Evolutionary conservation across 2,888 invertebrate species (phyloP), one percentile per base, ranked within the genome.

Genomic region (Mythimna lalbum): DNA sequence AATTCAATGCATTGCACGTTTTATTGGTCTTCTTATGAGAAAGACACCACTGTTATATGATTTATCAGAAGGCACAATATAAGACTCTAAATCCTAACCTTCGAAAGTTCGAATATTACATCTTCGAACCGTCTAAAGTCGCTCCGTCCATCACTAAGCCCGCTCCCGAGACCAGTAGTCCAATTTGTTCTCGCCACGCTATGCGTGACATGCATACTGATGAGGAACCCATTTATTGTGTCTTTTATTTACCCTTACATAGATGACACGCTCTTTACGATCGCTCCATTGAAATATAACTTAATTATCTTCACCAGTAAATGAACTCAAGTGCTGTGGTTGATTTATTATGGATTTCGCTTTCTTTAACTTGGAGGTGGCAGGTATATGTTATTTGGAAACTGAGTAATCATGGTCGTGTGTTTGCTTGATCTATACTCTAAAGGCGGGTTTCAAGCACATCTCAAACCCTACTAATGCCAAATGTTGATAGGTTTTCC

Each of bases 121-220:
- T 19, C 21, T 50, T 21, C 10, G 12, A 52, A 52, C 23, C 14
- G 27, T 55, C 4, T 63, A 23, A 39, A 62, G 31, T 50, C 69
- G 69, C 76, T 72, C 33, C 60, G 50, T 36, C 66, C 23, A 36
- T 68, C 60, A 83, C 69, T 27, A 21, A 66, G 62, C 3, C 17
- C 52, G 9, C 57, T 55, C 17, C 76, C 71, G 43, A 50, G 23
- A 67, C 69, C 78, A 69, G 77, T 81, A 82, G 83, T 78, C 81
- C 84, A 84, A 87, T 86, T 84, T 86, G 82, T 84, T 73, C 43
- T 70, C 76, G 84, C 78, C 73, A 66, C 73, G 66, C 73, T 70
- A 69, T 76, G 83, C 87, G 90, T 87, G 88, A 80, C 85, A 63
- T 66, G 82, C 71, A 85, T 84, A 76, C 67, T 69, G 73, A 83